phyloP scores from a whole-genome alignment of 2,888 invertebrate genomes.

The Agrotis clavis region DNA sequence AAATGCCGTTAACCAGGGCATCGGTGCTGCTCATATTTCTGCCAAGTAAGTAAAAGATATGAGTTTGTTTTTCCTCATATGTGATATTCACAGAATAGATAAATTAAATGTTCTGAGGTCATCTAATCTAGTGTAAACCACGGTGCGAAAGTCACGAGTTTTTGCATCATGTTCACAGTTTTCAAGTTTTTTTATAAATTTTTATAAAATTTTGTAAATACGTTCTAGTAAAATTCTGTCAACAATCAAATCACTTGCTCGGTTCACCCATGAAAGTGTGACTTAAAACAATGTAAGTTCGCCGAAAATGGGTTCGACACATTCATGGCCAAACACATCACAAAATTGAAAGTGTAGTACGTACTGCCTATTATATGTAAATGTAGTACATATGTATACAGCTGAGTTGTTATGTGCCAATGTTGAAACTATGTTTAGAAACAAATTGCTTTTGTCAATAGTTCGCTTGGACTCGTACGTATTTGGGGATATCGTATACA shows the following conservation, averaged over 20 bases:
- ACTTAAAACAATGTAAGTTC: background rate
- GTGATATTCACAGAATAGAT: no score
- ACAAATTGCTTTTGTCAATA: constrained; percentile 11
- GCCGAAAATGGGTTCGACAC: constrained; percentile 18
- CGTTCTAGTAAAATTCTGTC: background rate
- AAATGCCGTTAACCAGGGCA: constrained; percentile 91
- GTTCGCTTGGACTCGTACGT: background rate
- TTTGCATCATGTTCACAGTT: background rate
- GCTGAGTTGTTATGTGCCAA: constrained; percentile 7
- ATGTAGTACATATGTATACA: constrained; percentile 41
- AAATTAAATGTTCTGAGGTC: no score
- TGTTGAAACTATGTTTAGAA: constrained; percentile 39
- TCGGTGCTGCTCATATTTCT: constrained; percentile 92
- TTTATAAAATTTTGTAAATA: no score
- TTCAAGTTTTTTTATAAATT: no score
- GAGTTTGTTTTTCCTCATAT: background rate
- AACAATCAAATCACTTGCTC: background rate
- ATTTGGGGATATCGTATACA: background rate
- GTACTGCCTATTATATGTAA: constrained; percentile 49
- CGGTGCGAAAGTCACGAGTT: background rate
- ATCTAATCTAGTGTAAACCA: background rate
- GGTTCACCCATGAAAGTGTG: background rate
- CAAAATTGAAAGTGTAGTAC: constrained; percentile 47
- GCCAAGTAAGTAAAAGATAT: constrained; percentile 82
- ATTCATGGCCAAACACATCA: constrained; percentile 15